Evolutionary conservation across 2,888 invertebrate species (phyloP).

Genomic region (Pelosia muscerda): DNA sequence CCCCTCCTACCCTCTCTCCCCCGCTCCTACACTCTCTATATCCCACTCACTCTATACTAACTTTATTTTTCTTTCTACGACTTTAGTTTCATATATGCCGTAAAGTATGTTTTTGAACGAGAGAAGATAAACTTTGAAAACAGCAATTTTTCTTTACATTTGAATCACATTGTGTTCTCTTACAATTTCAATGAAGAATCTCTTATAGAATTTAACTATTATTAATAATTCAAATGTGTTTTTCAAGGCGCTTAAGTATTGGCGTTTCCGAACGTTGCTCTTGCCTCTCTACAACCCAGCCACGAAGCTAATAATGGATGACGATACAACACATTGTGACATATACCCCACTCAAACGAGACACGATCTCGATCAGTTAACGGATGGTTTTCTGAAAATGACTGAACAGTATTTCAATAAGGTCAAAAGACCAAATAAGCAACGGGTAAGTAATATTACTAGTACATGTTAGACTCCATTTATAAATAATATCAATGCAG

Average conservation of each 20-base stretch:
- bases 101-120: no score
- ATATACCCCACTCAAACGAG: constrained; percentile 91
- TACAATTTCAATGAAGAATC: neutral
- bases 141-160: no score
- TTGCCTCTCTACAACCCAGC: constrained; percentile 93
- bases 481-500: neutral
- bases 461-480: constrained; percentile 23
- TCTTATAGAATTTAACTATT: neutral
- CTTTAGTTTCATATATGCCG: no score
- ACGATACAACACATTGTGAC: constrained; percentile 91
- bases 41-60: no score
- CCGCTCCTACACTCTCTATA: no score
- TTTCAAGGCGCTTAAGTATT: constrained; percentile 93
- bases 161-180: neutral
- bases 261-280: constrained; percentile 96
- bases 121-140: no score
- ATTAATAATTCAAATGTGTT: neutral
- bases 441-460: constrained; percentile 89
- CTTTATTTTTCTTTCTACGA: no score
- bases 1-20: no score
- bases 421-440: constrained; percentile 93
- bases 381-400: constrained; percentile 92
- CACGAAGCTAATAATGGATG: constrained; percentile 92
- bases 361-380: constrained; percentile 88
- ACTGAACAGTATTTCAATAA: constrained; percentile 96